Evolutionary conservation across 37 sponge, comb jelly and placozoan genomes (phyloP), one percentile per base, ranked within the genome.

Genomic region (Crambe crambe): DNA sequence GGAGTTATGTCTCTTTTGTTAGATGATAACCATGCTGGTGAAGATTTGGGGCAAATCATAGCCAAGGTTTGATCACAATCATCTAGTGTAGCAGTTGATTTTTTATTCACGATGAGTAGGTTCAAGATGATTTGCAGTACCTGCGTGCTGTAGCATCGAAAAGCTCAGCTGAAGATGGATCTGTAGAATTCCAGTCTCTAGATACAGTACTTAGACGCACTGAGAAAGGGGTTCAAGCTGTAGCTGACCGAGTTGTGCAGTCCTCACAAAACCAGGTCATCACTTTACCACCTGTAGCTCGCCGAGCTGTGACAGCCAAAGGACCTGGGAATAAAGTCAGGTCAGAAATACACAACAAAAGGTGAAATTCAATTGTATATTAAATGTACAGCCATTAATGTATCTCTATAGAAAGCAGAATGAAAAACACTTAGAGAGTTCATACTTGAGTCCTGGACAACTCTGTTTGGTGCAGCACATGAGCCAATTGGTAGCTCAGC

Each of bases 41-140:
- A 83, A n/a, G 76, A 81, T 62, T 64, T 86, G 17, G 91, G 84
- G 37, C 58, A 72, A 2, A 91, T 91, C 30, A 37, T 91, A 36
- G 84, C 78, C 12, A 87, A 73, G 77, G 92, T 91, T 60, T 12
- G 51, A 47, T 47, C 51, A 15, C 12, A 15, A 6, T 47, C 12
- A 15, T 12, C 6, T 47, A 47, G 51, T 47, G 51, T 47, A 47
- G 31, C n/a, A 20, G 27, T 12, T 71, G 10, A 68, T 70, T 57
- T 41, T 32, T 77, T 31, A 44, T 61, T 20, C 0, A 35, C 23
- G 26, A 31, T 56, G 18, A 43, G 20, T 40, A 86, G 86, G 75
- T 88, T 62, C 88, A 82, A 70, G 89, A 94, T 81, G 95, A 94
- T 57, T 47, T 94, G 61, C 72, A 79, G 57, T 81, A 71, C 23